Evolutionary conservation across 2,888 invertebrate genomes (phyloP).

Genomic region (Drosophila niveifrons): DNA sequence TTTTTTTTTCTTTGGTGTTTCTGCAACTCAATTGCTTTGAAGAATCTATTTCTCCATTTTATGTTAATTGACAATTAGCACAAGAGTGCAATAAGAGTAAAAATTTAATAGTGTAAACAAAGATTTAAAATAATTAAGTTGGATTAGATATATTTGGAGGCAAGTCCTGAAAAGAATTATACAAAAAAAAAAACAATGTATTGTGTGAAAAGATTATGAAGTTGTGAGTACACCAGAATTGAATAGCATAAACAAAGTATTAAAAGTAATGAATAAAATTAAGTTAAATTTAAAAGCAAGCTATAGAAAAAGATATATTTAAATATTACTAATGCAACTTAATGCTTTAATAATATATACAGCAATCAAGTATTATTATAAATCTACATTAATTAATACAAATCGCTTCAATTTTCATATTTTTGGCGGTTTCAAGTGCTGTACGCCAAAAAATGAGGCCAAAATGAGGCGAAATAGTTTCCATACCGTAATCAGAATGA

Average conservation of each 20-base stretch:
- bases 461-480: background rate
- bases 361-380: too few species aligned
- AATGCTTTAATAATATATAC: too few species aligned
- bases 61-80: conserved; percentile 4
- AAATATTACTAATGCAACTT: background rate
- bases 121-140: too few species aligned
- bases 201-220: too few species aligned
- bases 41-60: conserved; percentile 2
- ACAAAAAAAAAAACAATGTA: too few species aligned
- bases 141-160: too few species aligned
- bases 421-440: background rate
- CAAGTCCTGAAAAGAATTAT: too few species aligned
- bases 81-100: background rate
- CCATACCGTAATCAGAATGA: conserved; percentile 13
- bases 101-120: background rate
- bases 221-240: too few species aligned
- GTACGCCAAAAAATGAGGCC: background rate
- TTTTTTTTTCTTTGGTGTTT: conserved; percentile 13
- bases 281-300: too few species aligned
- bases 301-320: background rate
- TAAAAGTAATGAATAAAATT: too few species aligned
- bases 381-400: background rate
- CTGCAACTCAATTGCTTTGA: conserved; percentile 13
- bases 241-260: too few species aligned
- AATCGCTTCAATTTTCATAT: background rate